Conservation (phyloP, 1,140 invertebrate genomes). For the Neodiprion fabricii region DNA sequence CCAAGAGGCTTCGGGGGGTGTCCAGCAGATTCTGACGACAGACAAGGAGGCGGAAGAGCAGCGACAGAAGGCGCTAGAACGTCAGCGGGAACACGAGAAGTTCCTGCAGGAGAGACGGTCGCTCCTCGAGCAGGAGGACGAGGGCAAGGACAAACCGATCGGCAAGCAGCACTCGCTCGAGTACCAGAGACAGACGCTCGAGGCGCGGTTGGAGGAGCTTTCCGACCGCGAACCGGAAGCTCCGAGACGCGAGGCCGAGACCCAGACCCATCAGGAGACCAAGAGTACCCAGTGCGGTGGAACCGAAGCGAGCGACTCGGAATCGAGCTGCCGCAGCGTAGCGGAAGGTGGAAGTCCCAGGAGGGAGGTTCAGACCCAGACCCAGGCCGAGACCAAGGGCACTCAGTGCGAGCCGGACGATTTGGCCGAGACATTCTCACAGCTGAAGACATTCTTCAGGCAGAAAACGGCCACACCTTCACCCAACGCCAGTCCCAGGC, state of each 20-base stretch:
- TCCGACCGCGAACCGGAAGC: constrained; percentile 28
- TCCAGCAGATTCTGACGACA: constrained; percentile 2
- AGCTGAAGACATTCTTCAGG: background rate
- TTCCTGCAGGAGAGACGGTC: constrained; percentile 7
- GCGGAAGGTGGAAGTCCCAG: constrained; percentile 36
- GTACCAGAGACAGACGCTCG: constrained; percentile 47
- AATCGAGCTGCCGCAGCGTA: constrained; percentile 24
- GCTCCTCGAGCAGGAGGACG: constrained; percentile 23
- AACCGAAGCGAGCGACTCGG: constrained; percentile 20
- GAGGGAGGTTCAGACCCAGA: constrained; percentile 50
- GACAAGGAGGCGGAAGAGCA: constrained; percentile 14
- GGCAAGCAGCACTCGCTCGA: constrained; percentile 44
- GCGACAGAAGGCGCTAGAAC: constrained; percentile 15
- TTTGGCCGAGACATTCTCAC: constrained; percentile 22
- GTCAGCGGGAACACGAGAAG: constrained; percentile 8
- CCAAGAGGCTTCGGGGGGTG: background rate
- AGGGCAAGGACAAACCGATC: constrained; percentile 36
- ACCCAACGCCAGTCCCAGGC: constrained; percentile 36
- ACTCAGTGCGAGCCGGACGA: constrained; percentile 50
- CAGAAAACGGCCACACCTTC: background rate
- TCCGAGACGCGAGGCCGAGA: constrained; percentile 32
- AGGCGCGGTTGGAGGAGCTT: constrained; percentile 32
- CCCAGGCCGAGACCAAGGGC: constrained; percentile 50
- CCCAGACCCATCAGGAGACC: constrained; percentile 39
- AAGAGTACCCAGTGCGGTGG: constrained; percentile 42